Evolutionary conservation across 2,113 vertebrate genomes (phyloP).

Genomic region (Bubo blakistoni): DNA sequence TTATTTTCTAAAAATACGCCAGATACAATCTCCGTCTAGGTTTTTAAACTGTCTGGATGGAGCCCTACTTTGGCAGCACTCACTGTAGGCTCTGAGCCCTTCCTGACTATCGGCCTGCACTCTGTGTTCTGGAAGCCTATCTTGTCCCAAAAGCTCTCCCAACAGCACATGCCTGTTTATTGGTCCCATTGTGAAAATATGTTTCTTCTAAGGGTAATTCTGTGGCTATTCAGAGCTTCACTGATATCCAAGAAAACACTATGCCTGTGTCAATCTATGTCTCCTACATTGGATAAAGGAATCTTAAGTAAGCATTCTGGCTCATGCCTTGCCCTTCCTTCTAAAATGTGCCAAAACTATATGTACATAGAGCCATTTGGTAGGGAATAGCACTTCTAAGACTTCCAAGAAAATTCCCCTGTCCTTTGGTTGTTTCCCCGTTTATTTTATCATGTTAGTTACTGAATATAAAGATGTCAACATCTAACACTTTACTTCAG

Average conservation of each 20-base stretch:
- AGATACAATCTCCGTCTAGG: not conserved
- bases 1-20: conserved; percentile 22
- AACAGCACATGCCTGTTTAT: not conserved
- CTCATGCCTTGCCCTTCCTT: not conserved
- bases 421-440: not conserved
- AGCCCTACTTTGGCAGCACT: not conserved
- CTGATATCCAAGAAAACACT: not conserved
- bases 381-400: not conserved
- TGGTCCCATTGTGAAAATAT: not conserved
- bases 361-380: not conserved
- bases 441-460: not conserved
- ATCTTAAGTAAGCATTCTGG: not conserved
- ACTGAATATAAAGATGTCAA: not conserved
- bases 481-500: not conserved
- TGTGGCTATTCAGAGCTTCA: not conserved
- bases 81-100: not conserved
- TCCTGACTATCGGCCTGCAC: not conserved
- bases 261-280: not conserved
- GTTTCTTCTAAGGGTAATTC: not conserved
- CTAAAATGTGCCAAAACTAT: not conserved
- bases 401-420: not conserved
- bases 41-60: not conserved
- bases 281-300: not conserved
- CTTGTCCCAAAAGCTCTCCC: not conserved
- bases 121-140: not conserved